These are phyloP conservation scores for Burhinus bistriatus DNA, from an alignment of 2,113 vertebrate species.

Conservation along the genomic window DNA sequence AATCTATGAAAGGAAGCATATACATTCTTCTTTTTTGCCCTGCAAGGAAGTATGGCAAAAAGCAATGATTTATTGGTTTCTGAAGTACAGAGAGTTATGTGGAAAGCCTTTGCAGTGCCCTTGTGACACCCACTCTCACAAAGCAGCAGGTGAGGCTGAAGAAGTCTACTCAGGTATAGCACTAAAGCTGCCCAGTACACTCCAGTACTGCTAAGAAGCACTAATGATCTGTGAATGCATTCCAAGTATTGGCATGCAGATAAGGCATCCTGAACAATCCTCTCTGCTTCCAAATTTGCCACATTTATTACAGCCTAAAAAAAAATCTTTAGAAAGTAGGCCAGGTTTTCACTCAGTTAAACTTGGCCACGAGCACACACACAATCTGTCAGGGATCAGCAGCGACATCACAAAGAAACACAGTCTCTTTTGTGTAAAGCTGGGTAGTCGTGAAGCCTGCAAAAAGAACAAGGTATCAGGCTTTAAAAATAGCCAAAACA, in stretches of 20 bases:
- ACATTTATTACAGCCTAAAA: neutral
- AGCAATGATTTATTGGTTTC: accelerated
- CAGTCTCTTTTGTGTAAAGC: neutral
- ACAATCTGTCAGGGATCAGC: constrained; percentile 48
- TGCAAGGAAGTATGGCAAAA: neutral
- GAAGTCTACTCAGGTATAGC: neutral
- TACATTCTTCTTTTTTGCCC: neutral
- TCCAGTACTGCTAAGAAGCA: neutral
- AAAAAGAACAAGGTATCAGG: neutral
- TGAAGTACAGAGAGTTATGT: neutral
- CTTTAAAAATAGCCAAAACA: constrained; percentile 33
- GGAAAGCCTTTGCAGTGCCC: neutral
- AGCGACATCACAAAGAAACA: constrained; percentile 11
- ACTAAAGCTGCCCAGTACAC: neutral
- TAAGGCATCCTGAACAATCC: neutral
- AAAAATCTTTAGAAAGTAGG: constrained; percentile 15
- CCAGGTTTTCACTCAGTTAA: constrained; percentile 40
- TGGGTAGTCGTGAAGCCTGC: neutral
- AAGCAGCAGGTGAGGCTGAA: neutral
- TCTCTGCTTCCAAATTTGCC: neutral
- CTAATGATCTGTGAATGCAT: neutral
- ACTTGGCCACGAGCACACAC: constrained; percentile 15
- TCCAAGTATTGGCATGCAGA: neutral
- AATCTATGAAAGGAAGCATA: neutral
- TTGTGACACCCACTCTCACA: accelerated